Evolutionary conservation across 2,888 invertebrate species (phyloP), one percentile per base, ranked within the genome.

Genomic region (Poecilus cupreus): DNA sequence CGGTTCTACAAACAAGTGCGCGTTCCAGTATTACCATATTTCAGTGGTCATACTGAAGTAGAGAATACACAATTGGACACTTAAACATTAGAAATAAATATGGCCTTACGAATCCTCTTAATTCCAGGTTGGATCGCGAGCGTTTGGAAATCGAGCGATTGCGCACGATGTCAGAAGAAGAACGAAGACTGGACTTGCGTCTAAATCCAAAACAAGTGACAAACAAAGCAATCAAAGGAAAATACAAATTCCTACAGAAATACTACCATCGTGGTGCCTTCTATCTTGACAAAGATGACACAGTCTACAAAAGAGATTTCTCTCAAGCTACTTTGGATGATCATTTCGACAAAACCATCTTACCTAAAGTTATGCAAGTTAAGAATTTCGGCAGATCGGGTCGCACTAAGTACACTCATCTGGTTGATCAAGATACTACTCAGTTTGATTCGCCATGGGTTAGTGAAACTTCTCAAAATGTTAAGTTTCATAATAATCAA

Each of bases 281-380:
- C 92, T 99, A 97, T 88, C 91, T 99, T 93, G 97, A 98, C 87
- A 94, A 94, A 86, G 98, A 98, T 84, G 96, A 98, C 77, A 94
- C 95, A 43, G 95, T 98, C 13, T 94, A 95, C 87, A 97, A 96
- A 88, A 93, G 98, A 85, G 98, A 99, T 88, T 98, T 97, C 89
- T 96, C 98, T 0, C 96, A 96, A 81, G 96, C 98, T 0, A 99
- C 99, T 0, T 90, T 99, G 86, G 99, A 99, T 86, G 99, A 99
- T 93, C 98, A 98, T 89, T 99, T 99, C 89, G 98, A 99, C 88
- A 99, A 99, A 90, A 98, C 98, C 26, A 96, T 99, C 84, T 89
- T 99, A 83, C 99, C 99, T 0, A 98, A 99, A 92, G 99, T 99
- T 85, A 99, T 99, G 99, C 98, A 98, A 93, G 99, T 99, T 54